A percentile compares a stretch with the other conserved stretches of the same genome.
These are phyloP conservation scores for Laticauda laticaudata DNA, from an alignment of 2,113 vertebrate species.

Conservation along the genomic window DNA sequence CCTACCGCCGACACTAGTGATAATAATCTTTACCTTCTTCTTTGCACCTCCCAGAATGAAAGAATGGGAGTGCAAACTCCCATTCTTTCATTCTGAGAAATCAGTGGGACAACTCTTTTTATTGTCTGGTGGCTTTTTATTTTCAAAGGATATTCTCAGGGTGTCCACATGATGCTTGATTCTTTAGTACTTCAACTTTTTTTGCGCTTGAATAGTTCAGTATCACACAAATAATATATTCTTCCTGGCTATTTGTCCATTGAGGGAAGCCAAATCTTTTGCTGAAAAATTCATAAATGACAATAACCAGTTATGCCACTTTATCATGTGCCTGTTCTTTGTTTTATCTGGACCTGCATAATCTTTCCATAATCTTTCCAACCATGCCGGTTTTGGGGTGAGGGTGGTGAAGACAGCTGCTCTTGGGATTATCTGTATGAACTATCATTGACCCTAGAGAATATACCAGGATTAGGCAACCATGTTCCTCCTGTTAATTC, in stretches of 20 bases:
- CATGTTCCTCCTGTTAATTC: not conserved
- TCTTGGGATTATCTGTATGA: not conserved
- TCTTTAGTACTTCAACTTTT: not conserved
- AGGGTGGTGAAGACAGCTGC: not conserved
- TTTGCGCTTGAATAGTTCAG: not conserved
- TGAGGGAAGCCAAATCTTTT: not conserved
- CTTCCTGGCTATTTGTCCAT: not conserved
- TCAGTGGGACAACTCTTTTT: not conserved
- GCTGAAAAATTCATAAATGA: not conserved
- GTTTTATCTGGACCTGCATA: not conserved
- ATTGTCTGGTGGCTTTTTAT: not conserved
- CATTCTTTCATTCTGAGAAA: not conserved
- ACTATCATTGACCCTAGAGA: not conserved
- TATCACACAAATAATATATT: not conserved
- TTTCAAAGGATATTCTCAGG: not conserved
- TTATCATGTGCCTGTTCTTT: not conserved
- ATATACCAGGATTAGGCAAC: not conserved
- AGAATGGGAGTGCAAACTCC: not conserved
- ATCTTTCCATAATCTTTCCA: not conserved
- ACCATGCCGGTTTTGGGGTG: not conserved
- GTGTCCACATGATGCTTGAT: not conserved
- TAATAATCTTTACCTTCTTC: not conserved
- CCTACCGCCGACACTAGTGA: not conserved
- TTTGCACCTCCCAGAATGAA: too few relatives aligned
- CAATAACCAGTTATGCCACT: not conserved